These are phyloP conservation scores for Psephotus haematonotus DNA, from an alignment of 2,113 vertebrate genomes.

Conservation along the genomic window DNA sequence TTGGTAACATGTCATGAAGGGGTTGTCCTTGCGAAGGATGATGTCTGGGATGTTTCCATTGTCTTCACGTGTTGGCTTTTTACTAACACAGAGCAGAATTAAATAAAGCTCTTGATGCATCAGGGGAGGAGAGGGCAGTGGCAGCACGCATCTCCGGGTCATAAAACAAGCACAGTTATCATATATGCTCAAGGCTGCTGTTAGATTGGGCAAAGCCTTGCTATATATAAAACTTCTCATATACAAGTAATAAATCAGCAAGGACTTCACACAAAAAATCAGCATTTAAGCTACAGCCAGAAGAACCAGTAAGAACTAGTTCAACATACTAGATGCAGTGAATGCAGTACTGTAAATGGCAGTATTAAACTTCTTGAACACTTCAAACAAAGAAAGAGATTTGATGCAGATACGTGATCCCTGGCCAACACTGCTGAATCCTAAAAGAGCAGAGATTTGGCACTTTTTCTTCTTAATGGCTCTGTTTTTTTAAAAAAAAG, in stretches of 20 bases:
- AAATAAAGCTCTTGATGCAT: conserved; percentile 50
- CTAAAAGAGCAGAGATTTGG: neutral
- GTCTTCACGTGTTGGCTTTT: conserved; percentile 63
- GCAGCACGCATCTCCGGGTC: neutral
- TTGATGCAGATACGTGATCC: neutral
- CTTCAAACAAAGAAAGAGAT: neutral
- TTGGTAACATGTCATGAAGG: conserved; percentile 76
- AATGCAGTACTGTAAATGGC: neutral
- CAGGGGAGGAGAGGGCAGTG: neutral
- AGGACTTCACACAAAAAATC: neutral
- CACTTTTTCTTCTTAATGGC: neutral
- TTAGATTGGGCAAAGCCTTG: conserved; percentile 43
- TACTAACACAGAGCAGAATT: conserved; percentile 72
- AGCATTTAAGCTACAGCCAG: neutral
- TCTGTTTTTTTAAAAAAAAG: neutral
- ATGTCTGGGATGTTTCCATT: conserved; percentile 75
- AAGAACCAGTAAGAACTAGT: neutral
- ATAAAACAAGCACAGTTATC: neutral
- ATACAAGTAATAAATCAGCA: neutral
- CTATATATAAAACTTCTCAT: neutral
- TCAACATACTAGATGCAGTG: neutral
- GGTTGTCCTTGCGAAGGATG: conserved; percentile 86
- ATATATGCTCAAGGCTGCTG: neutral
- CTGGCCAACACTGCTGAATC: neutral
- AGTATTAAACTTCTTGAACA: neutral